phyloP scores from a whole-genome alignment of 1,140 invertebrate genomes.

The Holcopasites calliopsidis region DNA sequence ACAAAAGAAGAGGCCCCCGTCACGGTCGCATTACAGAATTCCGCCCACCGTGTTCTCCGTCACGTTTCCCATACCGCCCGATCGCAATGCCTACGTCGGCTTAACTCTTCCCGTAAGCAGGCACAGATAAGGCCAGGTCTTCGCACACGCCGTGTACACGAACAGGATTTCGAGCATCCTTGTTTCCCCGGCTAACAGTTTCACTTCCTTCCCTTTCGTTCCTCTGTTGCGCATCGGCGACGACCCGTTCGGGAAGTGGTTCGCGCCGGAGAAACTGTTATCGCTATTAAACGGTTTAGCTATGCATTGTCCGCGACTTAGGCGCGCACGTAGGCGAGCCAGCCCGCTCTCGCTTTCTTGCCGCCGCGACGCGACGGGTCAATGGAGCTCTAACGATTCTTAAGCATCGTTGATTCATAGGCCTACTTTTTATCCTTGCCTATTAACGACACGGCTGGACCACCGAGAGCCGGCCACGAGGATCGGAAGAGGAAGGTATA shows the following conservation, averaged over 20 bases:
- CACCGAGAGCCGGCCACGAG: conserved; percentile 29
- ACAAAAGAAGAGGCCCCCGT: background rate
- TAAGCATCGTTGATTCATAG: conserved; percentile 53
- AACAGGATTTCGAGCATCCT: conserved; percentile 22
- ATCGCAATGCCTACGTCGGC: conserved; percentile 16
- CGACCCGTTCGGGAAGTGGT: conserved; percentile 1
- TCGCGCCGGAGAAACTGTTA: conserved; percentile 33
- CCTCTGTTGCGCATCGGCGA: conserved; percentile 13
- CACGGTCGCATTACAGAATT: background rate
- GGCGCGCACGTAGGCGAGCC: conserved; percentile 38
- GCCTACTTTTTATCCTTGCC: conserved; percentile 35
- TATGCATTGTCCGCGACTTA: conserved; percentile 37
- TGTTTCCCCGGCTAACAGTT: background rate
- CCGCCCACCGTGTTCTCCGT: background rate
- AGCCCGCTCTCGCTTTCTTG: conserved; percentile 33
- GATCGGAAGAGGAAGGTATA: background rate
- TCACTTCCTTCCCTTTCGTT: background rate
- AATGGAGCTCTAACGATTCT: conserved; percentile 61
- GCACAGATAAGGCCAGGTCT: conserved; percentile 4
- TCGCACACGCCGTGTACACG: background rate
- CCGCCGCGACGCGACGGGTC: conserved; percentile 21
- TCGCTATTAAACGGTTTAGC: conserved; percentile 49
- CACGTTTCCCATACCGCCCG: background rate
- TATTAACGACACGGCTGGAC: conserved; percentile 10
- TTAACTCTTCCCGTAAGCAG: background rate